Base-by-base conservation (phyloP, 2,797 vertebrate species). In the Onychomys leucogaster region DNA sequence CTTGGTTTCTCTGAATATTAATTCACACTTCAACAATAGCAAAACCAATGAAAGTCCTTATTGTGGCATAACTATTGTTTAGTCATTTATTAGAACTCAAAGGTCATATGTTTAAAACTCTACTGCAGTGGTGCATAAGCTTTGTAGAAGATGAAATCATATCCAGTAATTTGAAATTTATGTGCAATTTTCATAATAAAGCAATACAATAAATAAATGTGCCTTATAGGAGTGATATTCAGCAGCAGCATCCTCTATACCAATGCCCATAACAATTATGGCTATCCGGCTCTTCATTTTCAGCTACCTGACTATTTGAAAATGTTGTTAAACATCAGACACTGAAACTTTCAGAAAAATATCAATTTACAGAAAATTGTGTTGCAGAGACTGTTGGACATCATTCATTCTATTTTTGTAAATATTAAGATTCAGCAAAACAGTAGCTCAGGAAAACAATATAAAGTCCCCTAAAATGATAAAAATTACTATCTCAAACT, bases 1-100 rank as follows among this genome's bases (percentile, higher is more conserved):
- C 97, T 95, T 91, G 8, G 23, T 92, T 96, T 94, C 77, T 90
- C 3, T 88, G 82, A 93, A 89, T 34, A 97, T 82, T 71, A 97
- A 92, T 95, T 94, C 88, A 95, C 8, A 83, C 21, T 91, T 95
- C 80, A 85, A 63, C n/a, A 84, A 84, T 16, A 91, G n/a, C 49
- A 91, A 85, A 89, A 75, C 19, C 61, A 93, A 89, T 81, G 52
- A 84, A 95, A 84, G 32, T 29, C 63, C 19, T 75, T 32, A 55
- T 17, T 9, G 13, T 81, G 12, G 89, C 65, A 32, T 95, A 90
- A 63, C n/a, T 77, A 32, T 75, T 59, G 1, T 29, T 87, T 37
- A 13, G 25, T 37, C 13, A 41, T 19, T 73, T 55, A 37, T 41
- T 55, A 37, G 23, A 37, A 86, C 49, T 11, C 7, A 4, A 37